phyloP scores from a whole-genome alignment of 2,888 invertebrate species.

The Drosophila anomalata region DNA sequence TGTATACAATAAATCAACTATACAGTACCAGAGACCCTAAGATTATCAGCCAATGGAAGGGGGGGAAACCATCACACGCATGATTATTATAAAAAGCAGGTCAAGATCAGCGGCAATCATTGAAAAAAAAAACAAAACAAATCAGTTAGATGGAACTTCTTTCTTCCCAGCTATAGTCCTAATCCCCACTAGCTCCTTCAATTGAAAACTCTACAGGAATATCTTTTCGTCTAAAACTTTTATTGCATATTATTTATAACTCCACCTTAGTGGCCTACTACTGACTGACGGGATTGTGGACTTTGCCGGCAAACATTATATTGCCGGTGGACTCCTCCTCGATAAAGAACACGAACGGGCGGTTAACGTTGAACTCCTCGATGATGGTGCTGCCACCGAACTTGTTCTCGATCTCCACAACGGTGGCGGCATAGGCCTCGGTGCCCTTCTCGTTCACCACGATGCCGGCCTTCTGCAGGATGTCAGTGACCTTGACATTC shows the following conservation, averaged over 20 bases:
- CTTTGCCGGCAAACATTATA: slow-evolving; percentile 90
- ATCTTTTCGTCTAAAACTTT: slow-evolving; percentile 7
- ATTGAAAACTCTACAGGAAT: neutral
- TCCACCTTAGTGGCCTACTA: slow-evolving; percentile 12
- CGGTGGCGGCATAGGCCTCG: slow-evolving; percentile 88
- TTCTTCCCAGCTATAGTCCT: neutral
- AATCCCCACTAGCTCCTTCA: neutral
- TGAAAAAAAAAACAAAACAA: neutral
- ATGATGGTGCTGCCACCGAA: slow-evolving; percentile 86
- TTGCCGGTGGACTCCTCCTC: slow-evolving; percentile 90
- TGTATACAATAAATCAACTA: slow-evolving; percentile 1
- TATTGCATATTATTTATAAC: slow-evolving; percentile 26
- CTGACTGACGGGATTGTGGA: slow-evolving; percentile 86
- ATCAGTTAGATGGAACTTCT: neutral
- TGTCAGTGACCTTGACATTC: slow-evolving; percentile 87
- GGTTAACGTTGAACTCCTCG: slow-evolving; percentile 88
- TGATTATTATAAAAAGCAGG: slow-evolving; percentile 19
- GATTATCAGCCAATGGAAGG: slow-evolving; percentile 21
- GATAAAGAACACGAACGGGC: slow-evolving; percentile 92
- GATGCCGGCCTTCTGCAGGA: slow-evolving; percentile 90
- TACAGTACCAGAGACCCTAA: neutral
- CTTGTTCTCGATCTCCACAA: slow-evolving; percentile 88
- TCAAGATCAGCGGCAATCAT: slow-evolving; percentile 24
- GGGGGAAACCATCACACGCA: slow-evolving; percentile 17
- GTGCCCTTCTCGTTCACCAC: slow-evolving; percentile 91